These are phyloP conservation scores for Lacerta viridis DNA, from an alignment of 2,797 vertebrate genomes.

Conservation along the genomic window DNA sequence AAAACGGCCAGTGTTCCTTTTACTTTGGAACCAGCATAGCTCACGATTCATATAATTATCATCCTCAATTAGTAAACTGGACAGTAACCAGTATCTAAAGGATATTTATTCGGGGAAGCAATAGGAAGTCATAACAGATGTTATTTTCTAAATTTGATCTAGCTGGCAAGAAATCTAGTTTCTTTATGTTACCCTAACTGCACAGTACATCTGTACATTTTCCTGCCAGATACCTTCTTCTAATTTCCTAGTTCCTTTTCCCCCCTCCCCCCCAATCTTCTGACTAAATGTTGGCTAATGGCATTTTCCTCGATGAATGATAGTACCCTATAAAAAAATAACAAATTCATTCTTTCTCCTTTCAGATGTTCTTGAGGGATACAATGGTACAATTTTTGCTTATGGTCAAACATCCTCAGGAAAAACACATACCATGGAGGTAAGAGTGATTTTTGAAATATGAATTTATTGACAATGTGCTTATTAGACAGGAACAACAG, in stretches of 20 bases:
- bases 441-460: slow-evolving; percentile 60
- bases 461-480: not conserved
- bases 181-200: slow-evolving; percentile 9
- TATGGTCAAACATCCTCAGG: slow-evolving; percentile 96
- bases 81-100: not conserved
- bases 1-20: not conserved
- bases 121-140: not conserved
- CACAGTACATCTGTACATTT: not conserved
- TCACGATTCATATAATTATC: slow-evolving; percentile 22
- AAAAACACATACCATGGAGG: slow-evolving; percentile 99
- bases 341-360: slow-evolving; percentile 34
- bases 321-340: slow-evolving; percentile 23
- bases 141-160: slow-evolving; percentile 34
- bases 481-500: not conserved
- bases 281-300: slow-evolving; percentile 12
- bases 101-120: not conserved
- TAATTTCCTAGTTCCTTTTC: slow-evolving; percentile 22
- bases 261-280: not conserved
- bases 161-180: not conserved
- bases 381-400: slow-evolving; percentile 97
- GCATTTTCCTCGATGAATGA: not conserved
- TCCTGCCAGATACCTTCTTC: not conserved
- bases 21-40: fast-evolving
- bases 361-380: slow-evolving; percentile 94
- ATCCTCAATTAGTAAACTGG: not conserved